Percentiles rank a stretch among this genome's conserved stretches.
Conservation (phyloP, 2,888 invertebrate genomes). For the Philopedon plagiatum region DNA sequence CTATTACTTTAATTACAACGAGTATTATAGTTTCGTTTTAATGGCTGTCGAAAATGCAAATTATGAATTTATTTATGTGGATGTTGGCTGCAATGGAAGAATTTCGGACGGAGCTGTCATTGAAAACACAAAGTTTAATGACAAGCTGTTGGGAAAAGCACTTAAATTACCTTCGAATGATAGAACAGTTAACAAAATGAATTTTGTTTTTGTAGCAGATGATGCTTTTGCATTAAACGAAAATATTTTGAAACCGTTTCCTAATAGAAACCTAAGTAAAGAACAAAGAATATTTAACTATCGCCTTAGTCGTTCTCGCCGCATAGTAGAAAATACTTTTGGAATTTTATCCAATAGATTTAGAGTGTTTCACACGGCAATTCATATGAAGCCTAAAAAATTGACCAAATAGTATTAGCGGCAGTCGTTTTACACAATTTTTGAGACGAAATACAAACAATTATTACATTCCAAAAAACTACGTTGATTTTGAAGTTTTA, state of each 20-base stretch:
- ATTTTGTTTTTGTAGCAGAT: too few species aligned
- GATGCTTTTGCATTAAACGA: too few species aligned
- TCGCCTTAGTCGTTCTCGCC: background rate
- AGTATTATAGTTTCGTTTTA: slow-evolving; percentile 1
- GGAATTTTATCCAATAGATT: background rate
- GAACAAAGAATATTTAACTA: slow-evolving; percentile 8
- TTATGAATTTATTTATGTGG: slow-evolving; percentile 20
- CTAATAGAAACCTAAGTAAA: slow-evolving; percentile 7
- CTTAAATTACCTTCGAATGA: too few species aligned
- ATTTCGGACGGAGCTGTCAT: slow-evolving; percentile 16
- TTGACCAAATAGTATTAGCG: slow-evolving; percentile 17
- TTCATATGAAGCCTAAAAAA: slow-evolving; percentile 22
- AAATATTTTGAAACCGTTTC: too few species aligned
- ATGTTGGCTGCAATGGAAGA: slow-evolving; percentile 9
- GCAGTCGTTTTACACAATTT: slow-evolving; percentile 31
- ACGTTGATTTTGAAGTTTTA: slow-evolving; percentile 8
- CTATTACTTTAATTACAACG: slow-evolving; percentile 11
- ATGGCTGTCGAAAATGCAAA: slow-evolving; percentile 10
- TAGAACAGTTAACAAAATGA: too few species aligned
- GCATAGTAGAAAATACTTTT: slow-evolving; percentile 12
- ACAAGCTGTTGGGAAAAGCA: too few species aligned
- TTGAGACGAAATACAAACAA: slow-evolving; percentile 16
- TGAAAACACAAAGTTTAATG: too few species aligned
- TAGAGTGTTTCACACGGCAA: too few species aligned
- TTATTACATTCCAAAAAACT: background rate